A percentile compares a stretch with the other conserved stretches of the same genome.
Evolutionary conservation across 2,113 vertebrate genomes (phyloP).

Genomic region (Cercopithecus mona): DNA sequence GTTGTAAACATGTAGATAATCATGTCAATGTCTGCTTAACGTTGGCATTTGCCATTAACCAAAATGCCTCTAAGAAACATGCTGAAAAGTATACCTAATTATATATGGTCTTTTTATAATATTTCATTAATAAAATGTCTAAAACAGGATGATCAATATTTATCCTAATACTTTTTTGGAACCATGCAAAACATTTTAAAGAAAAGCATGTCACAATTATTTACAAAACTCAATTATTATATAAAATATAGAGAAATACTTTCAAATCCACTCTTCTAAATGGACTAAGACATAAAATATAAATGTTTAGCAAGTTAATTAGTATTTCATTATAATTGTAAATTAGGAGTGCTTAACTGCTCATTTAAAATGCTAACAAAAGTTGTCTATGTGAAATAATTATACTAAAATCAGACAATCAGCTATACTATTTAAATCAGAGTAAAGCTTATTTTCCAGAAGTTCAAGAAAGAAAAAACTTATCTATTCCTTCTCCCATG

Average conservation of each 20-base stretch:
- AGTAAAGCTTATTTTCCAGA: not conserved
- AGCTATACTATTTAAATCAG: not conserved
- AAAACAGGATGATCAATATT: not conserved
- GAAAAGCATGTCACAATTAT: not conserved
- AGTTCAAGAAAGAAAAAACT: not conserved
- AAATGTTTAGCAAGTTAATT: constrained; percentile 21
- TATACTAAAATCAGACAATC: not conserved
- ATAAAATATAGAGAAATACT: not conserved
- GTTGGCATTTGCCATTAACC: not conserved
- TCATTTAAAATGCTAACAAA: not conserved
- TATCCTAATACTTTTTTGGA: not conserved
- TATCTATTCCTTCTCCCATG: not conserved
- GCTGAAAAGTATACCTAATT: not conserved
- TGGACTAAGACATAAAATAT: not conserved
- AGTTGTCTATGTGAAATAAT: not conserved
- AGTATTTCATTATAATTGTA: constrained; percentile 26
- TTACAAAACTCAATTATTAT: not conserved
- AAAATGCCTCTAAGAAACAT: not conserved
- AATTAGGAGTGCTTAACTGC: constrained; percentile 14
- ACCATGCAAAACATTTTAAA: not conserved
- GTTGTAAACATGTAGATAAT: not conserved
- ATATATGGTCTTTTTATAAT: not conserved
- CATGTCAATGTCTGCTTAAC: not conserved
- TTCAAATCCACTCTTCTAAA: constrained; percentile 55
- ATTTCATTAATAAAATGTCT: not conserved